phyloP scores from a whole-genome alignment of 64 coral and sea anemone genomes.

The Anthopleura sola region DNA sequence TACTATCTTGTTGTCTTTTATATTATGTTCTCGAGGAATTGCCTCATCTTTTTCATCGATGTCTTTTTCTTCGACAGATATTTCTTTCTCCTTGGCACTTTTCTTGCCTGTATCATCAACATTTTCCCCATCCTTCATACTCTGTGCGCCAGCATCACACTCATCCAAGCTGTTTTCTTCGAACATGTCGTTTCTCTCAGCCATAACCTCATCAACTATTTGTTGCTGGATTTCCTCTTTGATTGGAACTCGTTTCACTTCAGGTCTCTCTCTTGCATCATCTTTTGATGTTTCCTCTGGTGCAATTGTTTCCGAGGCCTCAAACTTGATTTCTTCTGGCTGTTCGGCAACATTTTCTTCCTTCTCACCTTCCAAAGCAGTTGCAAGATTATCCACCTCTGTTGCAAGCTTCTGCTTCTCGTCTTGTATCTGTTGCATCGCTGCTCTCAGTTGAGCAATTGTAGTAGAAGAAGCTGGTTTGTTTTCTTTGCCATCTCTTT shows the following conservation, averaged over 20 bases:
- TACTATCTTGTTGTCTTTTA: background rate
- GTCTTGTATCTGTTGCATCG: constrained; percentile 9
- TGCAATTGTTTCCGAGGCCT: background rate
- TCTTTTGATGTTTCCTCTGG: background rate
- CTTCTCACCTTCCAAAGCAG: background rate
- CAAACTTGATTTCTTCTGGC: background rate
- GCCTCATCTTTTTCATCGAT: background rate
- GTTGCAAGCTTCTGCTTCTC: background rate
- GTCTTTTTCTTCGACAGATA: background rate
- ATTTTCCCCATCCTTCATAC: background rate
- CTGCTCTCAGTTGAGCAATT: background rate
- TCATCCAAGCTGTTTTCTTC: background rate
- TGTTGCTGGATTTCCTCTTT: background rate
- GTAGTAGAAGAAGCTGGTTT: constrained; percentile 6
- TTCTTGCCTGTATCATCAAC: background rate
- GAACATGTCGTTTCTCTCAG: background rate
- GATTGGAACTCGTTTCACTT: background rate
- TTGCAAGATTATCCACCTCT: constrained; percentile 11
- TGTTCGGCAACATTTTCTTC: background rate
- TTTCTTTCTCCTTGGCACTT: background rate
- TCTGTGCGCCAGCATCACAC: background rate
- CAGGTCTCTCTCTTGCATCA: background rate
- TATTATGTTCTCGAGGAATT: background rate
- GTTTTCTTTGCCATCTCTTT: constrained; percentile 21
- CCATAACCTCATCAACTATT: background rate